Evolutionary conservation across 2,113 vertebrate genomes (phyloP).

Genomic region (Edolisoma coerulescens): DNA sequence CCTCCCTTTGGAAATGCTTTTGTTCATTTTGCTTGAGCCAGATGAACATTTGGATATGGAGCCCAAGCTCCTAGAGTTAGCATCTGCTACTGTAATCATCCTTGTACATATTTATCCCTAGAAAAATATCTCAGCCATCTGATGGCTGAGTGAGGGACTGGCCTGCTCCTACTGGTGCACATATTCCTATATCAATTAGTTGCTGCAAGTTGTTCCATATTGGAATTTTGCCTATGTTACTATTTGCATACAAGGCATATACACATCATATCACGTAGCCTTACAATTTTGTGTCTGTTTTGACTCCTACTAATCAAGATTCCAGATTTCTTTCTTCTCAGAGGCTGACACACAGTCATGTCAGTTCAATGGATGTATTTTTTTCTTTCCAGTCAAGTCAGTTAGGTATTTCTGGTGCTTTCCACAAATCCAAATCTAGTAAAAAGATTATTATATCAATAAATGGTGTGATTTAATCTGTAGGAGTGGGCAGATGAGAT

Average conservation of each 20-base stretch:
- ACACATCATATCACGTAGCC: neutral
- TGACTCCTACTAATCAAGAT: neutral
- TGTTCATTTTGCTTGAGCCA: neutral
- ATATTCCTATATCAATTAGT: conserved; percentile 10
- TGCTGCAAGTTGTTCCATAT: neutral
- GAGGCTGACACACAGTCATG: neutral
- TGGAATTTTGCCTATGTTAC: conserved; percentile 14
- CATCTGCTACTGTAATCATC: conserved; percentile 32
- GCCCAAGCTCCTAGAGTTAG: neutral
- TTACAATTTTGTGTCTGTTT: neutral
- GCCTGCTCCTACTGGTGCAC: neutral
- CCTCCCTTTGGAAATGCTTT: neutral
- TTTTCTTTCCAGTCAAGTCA: neutral
- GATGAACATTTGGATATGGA: conserved; percentile 6
- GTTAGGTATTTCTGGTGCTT: neutral
- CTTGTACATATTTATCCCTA: conserved; percentile 29
- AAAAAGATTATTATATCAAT: neutral
- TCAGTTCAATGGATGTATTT: neutral
- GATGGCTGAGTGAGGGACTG: neutral
- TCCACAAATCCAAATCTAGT: neutral
- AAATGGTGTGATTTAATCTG: neutral
- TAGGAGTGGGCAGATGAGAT: neutral
- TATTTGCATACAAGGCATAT: conserved; percentile 38
- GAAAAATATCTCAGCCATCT: conserved; percentile 24
- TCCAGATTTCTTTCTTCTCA: neutral